Base-by-base conservation (phyloP, 2,888 invertebrate species). In the Pristionchus japonicus region DNA sequence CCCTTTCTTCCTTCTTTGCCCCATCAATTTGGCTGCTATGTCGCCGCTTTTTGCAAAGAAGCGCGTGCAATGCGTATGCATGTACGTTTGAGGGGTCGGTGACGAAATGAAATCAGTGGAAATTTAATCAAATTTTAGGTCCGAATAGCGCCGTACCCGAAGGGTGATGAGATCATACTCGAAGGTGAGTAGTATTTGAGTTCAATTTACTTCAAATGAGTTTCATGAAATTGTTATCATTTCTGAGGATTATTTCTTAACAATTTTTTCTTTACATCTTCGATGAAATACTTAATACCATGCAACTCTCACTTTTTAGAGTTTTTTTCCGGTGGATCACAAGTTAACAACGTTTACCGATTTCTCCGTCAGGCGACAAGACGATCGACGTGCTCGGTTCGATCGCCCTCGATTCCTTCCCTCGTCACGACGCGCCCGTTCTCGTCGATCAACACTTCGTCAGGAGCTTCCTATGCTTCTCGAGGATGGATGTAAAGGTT, bases 401-500 rank as follows among this genome's bases (percentile, higher is more conserved):
- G 34, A 40, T 86, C 23, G 49, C 86, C 31, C 74, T 86, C 70
- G 86, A 86, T 74, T 86, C 86, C 34, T 86, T 86, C 34, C 74
- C 70, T 49, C 57, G 86, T 34, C 86, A 86, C 43, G 86, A 86
- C 49, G 37, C 43, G 9, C 86, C 86, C 49, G 49, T 86, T 23
- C 74, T 86, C 57, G 49, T 86, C 47, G 86, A 86, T 86, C 86
- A 86, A 86, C 86, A 86, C 49, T 86, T 86, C 34, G 52, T 74
- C 49, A 86, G 47, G 74, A 86, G 74, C 34, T 86, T 86, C 74
- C 49, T 86, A 0, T 86, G 86, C 74, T 86, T 86, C 86, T 70
- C 67, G 13, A n/a, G 86, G 17, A 20, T 86, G 43, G 86, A 86
- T 34, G 86, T 86, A 49, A 86, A 86, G 74, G 85, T 85, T 20